These are phyloP conservation scores for Mastigias papua DNA, from an alignment of 30 jellyfish, hydroid and myxozoan species.

Conservation along the genomic window DNA sequence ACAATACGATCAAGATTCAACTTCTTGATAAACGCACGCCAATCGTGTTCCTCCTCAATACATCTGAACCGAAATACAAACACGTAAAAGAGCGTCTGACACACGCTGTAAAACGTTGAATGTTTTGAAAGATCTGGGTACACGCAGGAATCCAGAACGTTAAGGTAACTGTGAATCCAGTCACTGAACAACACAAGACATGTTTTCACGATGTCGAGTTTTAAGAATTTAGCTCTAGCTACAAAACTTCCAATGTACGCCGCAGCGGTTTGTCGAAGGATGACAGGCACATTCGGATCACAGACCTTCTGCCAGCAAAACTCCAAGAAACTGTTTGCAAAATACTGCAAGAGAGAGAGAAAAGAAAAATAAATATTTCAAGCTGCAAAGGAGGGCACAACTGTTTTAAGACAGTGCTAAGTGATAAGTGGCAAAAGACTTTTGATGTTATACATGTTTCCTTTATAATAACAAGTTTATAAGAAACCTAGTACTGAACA, in stretches of 20 bases:
- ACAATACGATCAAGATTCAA: slow-evolving; percentile 79
- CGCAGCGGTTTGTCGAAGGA: slow-evolving; percentile 76
- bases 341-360: slow-evolving; percentile 52
- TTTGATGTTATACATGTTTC: no score
- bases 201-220: slow-evolving; percentile 37
- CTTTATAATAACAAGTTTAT: no score
- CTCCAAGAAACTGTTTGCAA: slow-evolving; percentile 79
- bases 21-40: slow-evolving; percentile 54
- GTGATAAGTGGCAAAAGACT: no score
- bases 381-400: no score
- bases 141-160: slow-evolving; percentile 71
- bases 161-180: slow-evolving; percentile 83
- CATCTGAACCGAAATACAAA: slow-evolving; percentile 72
- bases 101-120: slow-evolving; percentile 81
- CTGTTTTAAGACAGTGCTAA: not conserved
- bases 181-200: slow-evolving; percentile 44
- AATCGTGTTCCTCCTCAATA: slow-evolving; percentile 55
- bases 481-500: no score
- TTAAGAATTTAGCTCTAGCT: slow-evolving; percentile 80
- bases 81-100: slow-evolving; percentile 85
- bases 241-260: slow-evolving; percentile 82
- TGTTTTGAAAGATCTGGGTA: slow-evolving; percentile 73
- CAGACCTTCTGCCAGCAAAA: slow-evolving; percentile 79
- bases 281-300: slow-evolving; percentile 77
- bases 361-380: no score